Evolutionary conservation across 23 tunicate genomes (phyloP).

Genomic region (Ascidia mentula): DNA sequence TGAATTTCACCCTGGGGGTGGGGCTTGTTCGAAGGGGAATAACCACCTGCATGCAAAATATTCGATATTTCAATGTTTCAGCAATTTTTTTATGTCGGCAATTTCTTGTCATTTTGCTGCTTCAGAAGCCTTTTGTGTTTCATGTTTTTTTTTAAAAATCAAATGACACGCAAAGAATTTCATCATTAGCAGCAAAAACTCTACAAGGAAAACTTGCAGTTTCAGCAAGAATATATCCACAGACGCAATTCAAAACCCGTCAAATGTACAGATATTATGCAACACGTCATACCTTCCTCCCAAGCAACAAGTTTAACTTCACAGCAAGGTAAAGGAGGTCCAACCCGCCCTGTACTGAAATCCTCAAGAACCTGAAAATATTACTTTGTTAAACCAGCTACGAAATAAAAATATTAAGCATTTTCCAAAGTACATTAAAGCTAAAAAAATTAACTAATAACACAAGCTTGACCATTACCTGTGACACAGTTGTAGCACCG

Average conservation of each 20-base stretch:
- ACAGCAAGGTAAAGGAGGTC: conserved; percentile 85
- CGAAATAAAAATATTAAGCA: neutral
- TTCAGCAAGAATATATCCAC: no score
- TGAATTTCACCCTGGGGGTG: conserved; percentile 92
- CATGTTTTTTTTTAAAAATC: neutral
- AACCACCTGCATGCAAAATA: no score
- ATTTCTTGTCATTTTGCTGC: neutral
- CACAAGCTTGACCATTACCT: no score
- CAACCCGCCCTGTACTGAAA: conserved; percentile 84
- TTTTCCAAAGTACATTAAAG: no score
- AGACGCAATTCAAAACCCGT: no score
- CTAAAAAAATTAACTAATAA: no score
- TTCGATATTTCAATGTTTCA: neutral
- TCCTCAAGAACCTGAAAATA: conserved; percentile 64
- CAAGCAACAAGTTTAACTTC: conserved; percentile 90
- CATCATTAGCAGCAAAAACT: neutral
- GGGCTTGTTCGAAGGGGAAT: conserved; percentile 81
- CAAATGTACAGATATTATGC: no score
- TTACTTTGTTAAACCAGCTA: neutral
- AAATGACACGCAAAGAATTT: conserved; percentile 1
- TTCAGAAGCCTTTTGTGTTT: neutral
- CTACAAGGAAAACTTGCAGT: neutral
- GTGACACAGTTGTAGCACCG: conserved; percentile 85
- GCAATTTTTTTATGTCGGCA: neutral
- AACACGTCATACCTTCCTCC: conserved; percentile 76